Percentiles rank a stretch among this genome's conserved stretches.
phyloP scores from a whole-genome alignment of 1,140 invertebrate species.

The Kradibia gibbosae region DNA sequence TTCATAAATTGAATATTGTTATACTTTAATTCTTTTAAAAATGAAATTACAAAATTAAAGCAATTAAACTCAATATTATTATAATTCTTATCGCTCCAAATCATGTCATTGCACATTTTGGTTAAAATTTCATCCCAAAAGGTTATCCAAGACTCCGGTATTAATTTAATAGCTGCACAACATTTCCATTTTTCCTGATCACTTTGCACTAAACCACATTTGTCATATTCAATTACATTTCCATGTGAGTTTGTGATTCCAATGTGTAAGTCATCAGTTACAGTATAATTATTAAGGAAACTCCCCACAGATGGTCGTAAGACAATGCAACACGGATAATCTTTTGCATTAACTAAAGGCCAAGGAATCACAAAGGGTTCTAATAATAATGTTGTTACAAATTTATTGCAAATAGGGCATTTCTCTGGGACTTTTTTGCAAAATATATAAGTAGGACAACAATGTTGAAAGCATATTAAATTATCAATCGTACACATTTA shows the following conservation, averaged over 20 bases:
- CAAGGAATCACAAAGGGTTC: slow-evolving; percentile 65
- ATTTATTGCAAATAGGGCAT: slow-evolving; percentile 63
- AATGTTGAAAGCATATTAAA: slow-evolving; percentile 68
- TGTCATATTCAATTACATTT: slow-evolving; percentile 65
- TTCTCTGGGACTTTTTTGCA: slow-evolving; percentile 61
- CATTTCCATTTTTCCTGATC: slow-evolving; percentile 61
- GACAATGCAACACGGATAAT: slow-evolving; percentile 59
- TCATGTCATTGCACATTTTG: slow-evolving; percentile 50
- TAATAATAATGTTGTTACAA: slow-evolving; percentile 53
- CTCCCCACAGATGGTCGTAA: slow-evolving; percentile 64
- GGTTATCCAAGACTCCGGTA: slow-evolving; percentile 64
- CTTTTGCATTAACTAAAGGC: slow-evolving; percentile 61
- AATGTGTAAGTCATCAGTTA: slow-evolving; percentile 64
- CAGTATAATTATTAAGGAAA: slow-evolving; percentile 63
- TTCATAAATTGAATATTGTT: slow-evolving; percentile 57
- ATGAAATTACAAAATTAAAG: slow-evolving; percentile 66
- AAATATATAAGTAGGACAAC: slow-evolving; percentile 60
- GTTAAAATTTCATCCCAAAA: slow-evolving; percentile 65
- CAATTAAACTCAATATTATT: slow-evolving; percentile 62
- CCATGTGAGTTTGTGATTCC: slow-evolving; percentile 62
- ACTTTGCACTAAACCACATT: slow-evolving; percentile 61
- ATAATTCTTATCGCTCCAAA: slow-evolving; percentile 64
- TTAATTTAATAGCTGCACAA: slow-evolving; percentile 60
- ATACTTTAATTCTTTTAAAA: slow-evolving; percentile 64
- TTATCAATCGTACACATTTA: slow-evolving; percentile 29